Evolutionary conservation across 2,888 invertebrate species (phyloP), one percentile per base, ranked within the genome.

Genomic region (Lydus trimaculatus): DNA sequence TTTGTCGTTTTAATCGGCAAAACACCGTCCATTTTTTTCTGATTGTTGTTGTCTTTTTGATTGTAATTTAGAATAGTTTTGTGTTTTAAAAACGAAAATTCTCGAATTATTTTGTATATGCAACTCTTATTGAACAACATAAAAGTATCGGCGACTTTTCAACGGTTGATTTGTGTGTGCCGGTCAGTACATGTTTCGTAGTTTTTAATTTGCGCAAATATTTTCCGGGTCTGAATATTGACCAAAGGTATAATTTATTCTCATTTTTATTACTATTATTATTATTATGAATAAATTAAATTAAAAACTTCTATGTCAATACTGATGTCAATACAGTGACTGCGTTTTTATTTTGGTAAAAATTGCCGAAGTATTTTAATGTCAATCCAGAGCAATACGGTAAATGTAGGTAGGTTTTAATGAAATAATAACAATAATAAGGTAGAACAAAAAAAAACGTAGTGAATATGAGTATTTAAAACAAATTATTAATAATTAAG

Each of bases 351-450:
- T 75, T 78, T 82, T 77, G 80, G 77, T 78, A 77, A 80, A 56
- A 56, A 48, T 48, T 76, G 78, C 79, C 78, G 78, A 79, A 79
- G 79, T 82, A 84, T 83, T 83, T 82, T 82, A 80, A 84, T 83
- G 85, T 85, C 85, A 85, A 85, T 86, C 85, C 84, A 84, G 84
- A 86, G 86, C 86, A 86, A 86, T 86, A 86, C 84, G 83, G 83
- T 84, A 83, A 82, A 76, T 82, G 83, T 85, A 84, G 84, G 80
- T 84, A 85, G 84, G 62, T 73, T 73, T 72, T 52, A 43, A 48
- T 74, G 76, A 76, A 75, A 75, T 74, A 76, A 25, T 4, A 56
- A 56, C 6, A 56, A n/a, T n/a, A n/a, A n/a, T n/a, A n/a, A n/a
- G n/a, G n/a, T n/a, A n/a, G n/a, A n/a, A n/a, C n/a, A n/a, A n/a